Evolutionary conservation across 2,113 vertebrate species (phyloP).

Genomic region (Neotragus moschatus): DNA sequence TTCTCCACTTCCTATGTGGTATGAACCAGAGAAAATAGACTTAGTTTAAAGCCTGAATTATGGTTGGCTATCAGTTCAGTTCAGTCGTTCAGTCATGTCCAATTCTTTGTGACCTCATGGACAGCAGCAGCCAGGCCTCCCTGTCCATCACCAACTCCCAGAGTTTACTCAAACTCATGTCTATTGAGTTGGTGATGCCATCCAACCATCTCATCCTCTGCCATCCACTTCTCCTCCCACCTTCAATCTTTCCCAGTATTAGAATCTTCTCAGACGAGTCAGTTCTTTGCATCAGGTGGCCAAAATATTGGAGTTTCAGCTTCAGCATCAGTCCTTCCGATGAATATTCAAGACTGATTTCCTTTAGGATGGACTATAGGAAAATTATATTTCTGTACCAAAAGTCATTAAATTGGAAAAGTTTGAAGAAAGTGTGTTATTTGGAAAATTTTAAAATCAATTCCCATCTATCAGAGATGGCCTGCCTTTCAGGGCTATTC

Average conservation of each 20-base stretch:
- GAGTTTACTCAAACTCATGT: background rate
- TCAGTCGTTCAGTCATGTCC: background rate
- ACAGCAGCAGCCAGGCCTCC: background rate
- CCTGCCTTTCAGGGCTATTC: background rate
- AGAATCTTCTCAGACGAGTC: background rate
- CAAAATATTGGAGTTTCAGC: background rate
- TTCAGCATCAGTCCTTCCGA: background rate
- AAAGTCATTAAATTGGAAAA: background rate
- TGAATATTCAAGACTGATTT: background rate
- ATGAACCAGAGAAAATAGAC: background rate
- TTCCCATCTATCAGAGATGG: background rate
- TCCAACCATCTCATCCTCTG: background rate
- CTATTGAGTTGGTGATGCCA: background rate
- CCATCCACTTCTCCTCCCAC: background rate
- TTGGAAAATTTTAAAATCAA: background rate
- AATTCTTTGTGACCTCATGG: background rate
- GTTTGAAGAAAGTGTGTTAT: background rate
- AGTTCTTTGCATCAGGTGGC: background rate
- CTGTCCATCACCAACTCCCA: background rate
- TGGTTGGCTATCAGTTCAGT: background rate
- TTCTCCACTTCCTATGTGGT: background rate
- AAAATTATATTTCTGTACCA: background rate
- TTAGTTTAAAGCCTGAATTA: background rate
- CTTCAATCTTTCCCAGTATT: background rate
- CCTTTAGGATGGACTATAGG: background rate